Base-by-base conservation (phyloP, 2,797 vertebrate species). In the Crenichthys baileyi region DNA sequence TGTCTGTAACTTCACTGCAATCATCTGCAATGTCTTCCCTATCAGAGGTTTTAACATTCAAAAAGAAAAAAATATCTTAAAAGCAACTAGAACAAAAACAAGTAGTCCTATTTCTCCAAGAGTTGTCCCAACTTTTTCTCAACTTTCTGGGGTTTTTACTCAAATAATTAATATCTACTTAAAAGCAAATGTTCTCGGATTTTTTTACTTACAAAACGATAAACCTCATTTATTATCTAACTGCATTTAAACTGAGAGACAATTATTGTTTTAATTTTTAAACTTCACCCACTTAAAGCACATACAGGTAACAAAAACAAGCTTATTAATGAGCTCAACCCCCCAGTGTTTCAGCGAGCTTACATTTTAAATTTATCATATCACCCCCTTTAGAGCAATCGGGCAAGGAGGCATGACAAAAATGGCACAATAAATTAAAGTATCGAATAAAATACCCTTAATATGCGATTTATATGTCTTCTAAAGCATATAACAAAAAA, bases 291-390 rank as follows among this genome's bases (percentile, higher is more conserved):
- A 56, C 39, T 68, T 11, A 44, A 63, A 70, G 77, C 48, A 70
- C 41, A 83, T 73, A 39, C 71, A 80, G 48, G 39, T 51, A 63
- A 76, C 53, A 80, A 72, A 80, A 86, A 67, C 70, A 46, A 67
- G 61, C 22, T 72, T 77, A 70, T 48, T 81, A 78, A 78, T 36
- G 39, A 79, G 79, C 74, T 63, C 24, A 50, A 48, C 63, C 31
- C 75, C 83, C 79, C 85, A 80, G 80, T 20, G 63, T 76, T 77
- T 75, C 77, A 83, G 83, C 84, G 81, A 55, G 20, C 31, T 3
- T 70, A 7, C 65, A 68, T 44, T 68, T 68, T 13, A 15, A 70
- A 70, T 70, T 70, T 1, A 41, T 20, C 9, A 39, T 8, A 67
- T 22, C 36, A 67, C 9, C 1, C 63, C 9, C 36, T 41, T 67